phyloP scores from a whole-genome alignment of 2,113 vertebrate species.

The Sturnus vulgaris region DNA sequence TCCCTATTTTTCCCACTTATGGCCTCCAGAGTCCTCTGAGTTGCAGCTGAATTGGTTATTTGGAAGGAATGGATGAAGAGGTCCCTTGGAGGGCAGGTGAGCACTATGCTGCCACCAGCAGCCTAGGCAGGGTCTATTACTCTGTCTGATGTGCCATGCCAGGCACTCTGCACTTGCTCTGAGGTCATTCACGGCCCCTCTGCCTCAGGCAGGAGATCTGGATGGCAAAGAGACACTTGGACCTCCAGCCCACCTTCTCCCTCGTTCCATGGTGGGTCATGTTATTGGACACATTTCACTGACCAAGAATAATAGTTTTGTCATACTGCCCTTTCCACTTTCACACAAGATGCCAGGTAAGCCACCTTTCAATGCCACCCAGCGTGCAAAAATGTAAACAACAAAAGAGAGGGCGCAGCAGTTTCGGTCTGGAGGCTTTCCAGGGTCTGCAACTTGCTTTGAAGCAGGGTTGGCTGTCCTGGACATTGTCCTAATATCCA shows the following conservation, averaged over 20 bases:
- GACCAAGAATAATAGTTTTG: neutral
- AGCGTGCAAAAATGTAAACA: neutral
- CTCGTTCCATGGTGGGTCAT: neutral
- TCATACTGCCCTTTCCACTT: accelerated
- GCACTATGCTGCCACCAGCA: neutral
- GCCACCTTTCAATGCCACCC: neutral
- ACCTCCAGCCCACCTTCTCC: neutral
- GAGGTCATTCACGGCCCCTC: accelerated
- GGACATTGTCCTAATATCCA: neutral
- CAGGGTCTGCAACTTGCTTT: neutral
- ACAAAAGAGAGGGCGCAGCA: neutral
- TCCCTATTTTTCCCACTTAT: neutral
- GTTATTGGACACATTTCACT: neutral
- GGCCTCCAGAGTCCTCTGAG: neutral
- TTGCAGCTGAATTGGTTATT: neutral
- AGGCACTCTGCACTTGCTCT: accelerated
- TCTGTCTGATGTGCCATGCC: accelerated
- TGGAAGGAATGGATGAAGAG: neutral
- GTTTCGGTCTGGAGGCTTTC: neutral
- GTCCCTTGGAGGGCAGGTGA: neutral
- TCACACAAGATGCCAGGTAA: neutral
- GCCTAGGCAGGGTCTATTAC: neutral
- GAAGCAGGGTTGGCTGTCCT: neutral
- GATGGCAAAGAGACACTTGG: neutral
- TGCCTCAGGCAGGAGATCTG: neutral